These are phyloP conservation scores for Anoplolepis gracilipes DNA, from an alignment of 1,140 invertebrate species.

Conservation along the genomic window DNA sequence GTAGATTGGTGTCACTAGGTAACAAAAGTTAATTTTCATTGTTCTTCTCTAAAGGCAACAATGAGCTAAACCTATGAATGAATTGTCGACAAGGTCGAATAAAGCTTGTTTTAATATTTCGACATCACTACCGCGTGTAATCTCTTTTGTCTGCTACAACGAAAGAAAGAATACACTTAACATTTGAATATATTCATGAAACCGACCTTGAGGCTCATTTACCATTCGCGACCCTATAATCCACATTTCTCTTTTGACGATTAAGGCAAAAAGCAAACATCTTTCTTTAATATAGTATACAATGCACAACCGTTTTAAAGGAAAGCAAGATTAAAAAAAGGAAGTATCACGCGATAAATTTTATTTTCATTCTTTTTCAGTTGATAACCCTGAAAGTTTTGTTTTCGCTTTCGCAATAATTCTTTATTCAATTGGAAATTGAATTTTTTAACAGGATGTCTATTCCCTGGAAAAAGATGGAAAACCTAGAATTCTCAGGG, in stretches of 20 bases:
- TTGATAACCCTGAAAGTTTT: neutral
- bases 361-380: constrained; percentile 52
- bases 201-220: constrained; percentile 54
- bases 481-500: no score
- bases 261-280: constrained; percentile 46
- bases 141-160: constrained; percentile 9
- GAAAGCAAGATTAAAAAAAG: constrained; percentile 65
- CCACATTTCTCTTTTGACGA: constrained; percentile 53
- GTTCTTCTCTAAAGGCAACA: neutral
- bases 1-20: constrained; percentile 33
- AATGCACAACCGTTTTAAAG: constrained; percentile 31
- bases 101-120: constrained; percentile 65
- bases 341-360: constrained; percentile 44
- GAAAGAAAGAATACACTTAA: constrained; percentile 30
- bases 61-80: constrained; percentile 39
- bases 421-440: constrained; percentile 3
- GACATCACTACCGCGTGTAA: constrained; percentile 43
- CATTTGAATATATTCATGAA: constrained; percentile 56
- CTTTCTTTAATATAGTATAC: constrained; percentile 1
- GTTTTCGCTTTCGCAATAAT: constrained; percentile 12
- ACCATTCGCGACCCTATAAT: constrained; percentile 42
- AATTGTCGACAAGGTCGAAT: constrained; percentile 51
- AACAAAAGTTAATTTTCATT: constrained; percentile 46
- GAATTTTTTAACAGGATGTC: neutral
- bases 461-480: no score